Evolutionary conservation across 1,140 invertebrate species (phyloP).

Genomic region (Cotesia typhae): DNA sequence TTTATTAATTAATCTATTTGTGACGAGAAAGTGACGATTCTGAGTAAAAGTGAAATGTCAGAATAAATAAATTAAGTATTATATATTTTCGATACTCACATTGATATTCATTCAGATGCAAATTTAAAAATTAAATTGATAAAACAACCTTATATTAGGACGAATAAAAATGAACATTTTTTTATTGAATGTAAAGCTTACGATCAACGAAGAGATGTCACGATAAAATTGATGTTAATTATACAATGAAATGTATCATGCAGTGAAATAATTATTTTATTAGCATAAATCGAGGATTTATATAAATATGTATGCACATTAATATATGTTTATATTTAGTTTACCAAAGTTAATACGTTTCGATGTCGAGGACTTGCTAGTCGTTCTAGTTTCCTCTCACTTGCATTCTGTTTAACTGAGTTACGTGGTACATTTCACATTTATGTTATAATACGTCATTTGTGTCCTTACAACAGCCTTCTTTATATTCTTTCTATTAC

Average conservation of each 20-base stretch:
- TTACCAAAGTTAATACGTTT: conserved; percentile 13
- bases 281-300: neutral
- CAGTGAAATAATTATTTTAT: neutral
- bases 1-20: too few relatives aligned
- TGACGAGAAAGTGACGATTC: too few relatives aligned
- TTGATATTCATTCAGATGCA: too few relatives aligned
- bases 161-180: too few relatives aligned
- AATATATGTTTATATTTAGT: conserved; percentile 12
- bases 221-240: neutral
- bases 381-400: conserved; percentile 41
- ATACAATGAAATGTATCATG: neutral
- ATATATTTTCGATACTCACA: too few relatives aligned
- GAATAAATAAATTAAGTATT: too few relatives aligned
- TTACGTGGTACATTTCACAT: neutral
- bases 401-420: conserved; percentile 29
- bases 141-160: neutral
- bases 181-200: too few relatives aligned
- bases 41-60: too few relatives aligned
- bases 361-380: conserved; percentile 23
- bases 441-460: conserved; percentile 1
- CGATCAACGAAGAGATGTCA: neutral
- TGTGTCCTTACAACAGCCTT: conserved; percentile 3
- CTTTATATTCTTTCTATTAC: conserved; percentile 3
- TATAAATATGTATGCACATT: neutral
- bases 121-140: too few relatives aligned